Base-by-base conservation (phyloP, 1,140 invertebrate genomes). In the Sycobia sp. region DNA sequence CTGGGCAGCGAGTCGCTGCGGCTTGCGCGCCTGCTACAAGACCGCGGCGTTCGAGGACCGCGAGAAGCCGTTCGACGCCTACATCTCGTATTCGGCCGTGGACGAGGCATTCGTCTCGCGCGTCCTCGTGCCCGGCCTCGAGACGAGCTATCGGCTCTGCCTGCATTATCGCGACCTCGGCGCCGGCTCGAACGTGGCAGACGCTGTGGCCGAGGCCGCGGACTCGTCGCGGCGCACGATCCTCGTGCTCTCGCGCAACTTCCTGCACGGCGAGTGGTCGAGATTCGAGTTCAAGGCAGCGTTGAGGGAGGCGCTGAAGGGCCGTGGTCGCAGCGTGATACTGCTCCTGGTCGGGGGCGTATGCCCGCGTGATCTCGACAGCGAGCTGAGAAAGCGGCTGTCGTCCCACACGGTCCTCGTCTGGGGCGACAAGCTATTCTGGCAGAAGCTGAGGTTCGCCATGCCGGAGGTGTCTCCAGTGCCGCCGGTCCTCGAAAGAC, bases 241-340 rank as follows among this genome's bases (percentile, higher is more conserved):
- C 44, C 86, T 97, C 67, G 89, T 97, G 29, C 76, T 98, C 25
- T 94, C 93, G 2, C 93, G 93, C 77, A 94, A 95, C 82, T 97
- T 96, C 82, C 86, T 97, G 18, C 90, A 93, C 78, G 94, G 93
- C 79, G 93, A 96, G 81, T 97, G 95, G 95, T 90, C 92, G 69
- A 86, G 93, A 55, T 95, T 94, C 74, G 95, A 97, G 80, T 95
- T 96, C 77, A 94, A 95, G 81, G 89, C 90, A 49, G 94, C 95
- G 1, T 85, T 96, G n/a, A 91, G 93, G 73, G 92, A 96, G 79
- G 91, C 93, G 56, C 87, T 96, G 50, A 93, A 93, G 81, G 90
- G 91, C 74, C 86, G 89, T 70, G 84, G 89, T 69, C 87, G 91
- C 74, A 88, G 89, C 74, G 86, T 96, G 64, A 92, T 97, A 66